These are phyloP conservation scores for Dermatemys mawii DNA, from an alignment of 2,113 vertebrate genomes.

Conservation along the genomic window DNA sequence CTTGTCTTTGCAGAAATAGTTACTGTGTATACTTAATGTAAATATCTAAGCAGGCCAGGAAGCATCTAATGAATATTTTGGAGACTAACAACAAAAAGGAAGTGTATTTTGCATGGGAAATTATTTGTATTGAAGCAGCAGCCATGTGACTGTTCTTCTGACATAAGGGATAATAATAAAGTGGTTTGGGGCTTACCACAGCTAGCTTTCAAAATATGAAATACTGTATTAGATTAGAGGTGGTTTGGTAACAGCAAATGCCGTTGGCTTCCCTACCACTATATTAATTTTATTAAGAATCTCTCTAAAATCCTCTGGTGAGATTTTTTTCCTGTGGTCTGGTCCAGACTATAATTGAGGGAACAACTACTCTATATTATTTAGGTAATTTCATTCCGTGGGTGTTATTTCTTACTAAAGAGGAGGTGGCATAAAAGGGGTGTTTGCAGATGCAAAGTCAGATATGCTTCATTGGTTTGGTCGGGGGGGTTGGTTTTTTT, in stretches of 20 bases:
- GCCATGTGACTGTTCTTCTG: not conserved
- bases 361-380: not conserved
- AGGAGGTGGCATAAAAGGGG: not conserved
- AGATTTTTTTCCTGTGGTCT: not conserved
- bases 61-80: not conserved
- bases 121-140: not conserved
- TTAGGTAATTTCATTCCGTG: not conserved
- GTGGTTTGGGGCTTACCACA: not conserved
- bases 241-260: not conserved
- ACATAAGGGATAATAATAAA: not conserved
- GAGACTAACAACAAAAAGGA: not conserved
- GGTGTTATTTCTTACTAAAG: not conserved
- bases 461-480: not conserved
- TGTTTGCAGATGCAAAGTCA: not conserved
- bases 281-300: conserved; percentile 18
- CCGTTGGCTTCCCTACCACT: conserved; percentile 24
- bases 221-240: not conserved
- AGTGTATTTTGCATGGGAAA: not conserved
- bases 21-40: not conserved
- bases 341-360: not conserved
- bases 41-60: not conserved
- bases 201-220: not conserved
- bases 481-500: too few relatives aligned
- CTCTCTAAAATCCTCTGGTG: not conserved
- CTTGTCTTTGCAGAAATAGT: conserved; percentile 1